Conservation (phyloP, 2,888 invertebrate genomes). For the Salticus scenicus region DNA sequence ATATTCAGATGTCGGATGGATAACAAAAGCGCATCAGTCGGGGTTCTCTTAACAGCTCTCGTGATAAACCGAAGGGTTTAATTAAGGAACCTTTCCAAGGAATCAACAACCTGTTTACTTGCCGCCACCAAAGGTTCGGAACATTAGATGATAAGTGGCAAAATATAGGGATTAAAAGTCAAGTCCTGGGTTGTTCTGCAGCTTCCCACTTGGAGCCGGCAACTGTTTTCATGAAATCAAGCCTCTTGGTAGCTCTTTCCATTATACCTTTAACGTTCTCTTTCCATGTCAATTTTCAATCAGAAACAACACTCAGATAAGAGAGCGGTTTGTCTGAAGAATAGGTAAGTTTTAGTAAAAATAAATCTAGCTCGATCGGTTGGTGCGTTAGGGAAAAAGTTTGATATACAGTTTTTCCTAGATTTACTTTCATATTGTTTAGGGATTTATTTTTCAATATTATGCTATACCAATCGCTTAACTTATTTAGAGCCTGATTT, state of each 20-base stretch:
- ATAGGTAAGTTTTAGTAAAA: conserved; percentile 17
- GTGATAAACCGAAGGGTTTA: conserved; percentile 13
- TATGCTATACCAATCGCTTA: conserved; percentile 8
- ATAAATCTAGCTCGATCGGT: conserved; percentile 13
- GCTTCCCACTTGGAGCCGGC: conserved; percentile 21
- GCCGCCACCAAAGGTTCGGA: not conserved
- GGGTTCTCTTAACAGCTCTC: conserved; percentile 12
- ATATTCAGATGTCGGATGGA: conserved; percentile 15
- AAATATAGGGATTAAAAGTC: conserved; percentile 2
- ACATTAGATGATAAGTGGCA: conserved; percentile 22
- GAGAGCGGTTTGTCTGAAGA: conserved; percentile 17
- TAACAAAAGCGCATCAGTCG: conserved; percentile 25
- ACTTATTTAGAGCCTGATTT: not conserved
- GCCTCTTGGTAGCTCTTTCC: not conserved
- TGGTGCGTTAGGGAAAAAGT: conserved; percentile 17
- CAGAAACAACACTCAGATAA: conserved; percentile 17
- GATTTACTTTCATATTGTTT: conserved; percentile 20
- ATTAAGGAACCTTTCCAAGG: not conserved
- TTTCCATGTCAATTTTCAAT: no score
- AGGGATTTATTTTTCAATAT: no score
- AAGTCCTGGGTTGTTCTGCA: conserved; percentile 9
- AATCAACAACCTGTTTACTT: not conserved
- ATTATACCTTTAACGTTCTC: no score
- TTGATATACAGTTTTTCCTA: conserved; percentile 19
- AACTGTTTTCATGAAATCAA: not conserved